These are phyloP conservation scores for Sebastes trivittatus DNA, from an alignment of 2,797 vertebrate genomes.

Conservation along the genomic window DNA sequence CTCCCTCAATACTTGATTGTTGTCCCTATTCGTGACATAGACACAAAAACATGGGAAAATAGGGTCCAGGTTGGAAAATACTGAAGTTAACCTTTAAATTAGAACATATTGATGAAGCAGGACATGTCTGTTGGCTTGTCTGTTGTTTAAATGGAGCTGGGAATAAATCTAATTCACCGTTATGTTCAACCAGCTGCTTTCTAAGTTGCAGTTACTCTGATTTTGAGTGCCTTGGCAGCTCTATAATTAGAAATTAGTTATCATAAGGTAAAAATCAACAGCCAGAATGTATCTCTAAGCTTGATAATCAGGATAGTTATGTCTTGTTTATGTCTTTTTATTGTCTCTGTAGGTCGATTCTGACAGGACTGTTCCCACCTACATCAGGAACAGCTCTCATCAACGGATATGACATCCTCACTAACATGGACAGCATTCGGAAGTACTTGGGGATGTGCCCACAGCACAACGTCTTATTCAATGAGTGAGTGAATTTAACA, in stretches of 20 bases:
- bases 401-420: slow-evolving; percentile 91
- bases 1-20: background rate
- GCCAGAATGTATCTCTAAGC: background rate
- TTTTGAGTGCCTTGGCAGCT: background rate
- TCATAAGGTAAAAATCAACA: background rate
- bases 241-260: background rate
- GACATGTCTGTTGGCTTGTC: background rate
- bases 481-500: slow-evolving; percentile 86
- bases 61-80: background rate
- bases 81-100: background rate
- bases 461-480: slow-evolving; percentile 96
- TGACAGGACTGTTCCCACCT: slow-evolving; percentile 95
- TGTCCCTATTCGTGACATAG: background rate
- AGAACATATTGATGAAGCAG: background rate
- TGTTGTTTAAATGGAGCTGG: background rate
- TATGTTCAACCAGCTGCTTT: slow-evolving; percentile 8
- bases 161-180: background rate
- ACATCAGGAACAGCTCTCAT: slow-evolving; percentile 94
- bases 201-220: background rate
- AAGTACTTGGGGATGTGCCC: slow-evolving; percentile 96
- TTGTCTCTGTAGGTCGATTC: slow-evolving; percentile 88
- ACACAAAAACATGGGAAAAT: background rate
- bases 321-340: background rate
- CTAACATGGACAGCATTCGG: slow-evolving; percentile 89
- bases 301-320: background rate